Base-by-base conservation (phyloP, 2,113 vertebrate species). In the Callaeas wilsoni region DNA sequence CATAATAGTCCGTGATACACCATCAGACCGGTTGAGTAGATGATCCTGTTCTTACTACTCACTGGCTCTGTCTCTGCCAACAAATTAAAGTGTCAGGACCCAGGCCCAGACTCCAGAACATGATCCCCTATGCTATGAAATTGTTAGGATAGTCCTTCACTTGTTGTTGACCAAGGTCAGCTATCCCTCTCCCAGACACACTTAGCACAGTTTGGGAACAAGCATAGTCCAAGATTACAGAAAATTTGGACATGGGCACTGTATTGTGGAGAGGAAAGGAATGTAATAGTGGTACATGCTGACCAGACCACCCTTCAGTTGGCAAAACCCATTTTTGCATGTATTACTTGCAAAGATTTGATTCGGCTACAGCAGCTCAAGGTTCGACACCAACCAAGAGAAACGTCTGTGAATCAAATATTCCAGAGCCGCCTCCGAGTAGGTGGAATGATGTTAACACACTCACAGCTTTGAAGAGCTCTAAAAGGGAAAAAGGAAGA, bases 401-500 rank as follows among this genome's bases (percentile, higher is more conserved):
- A 87, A 87, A 84, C 0, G 4, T 39, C 68, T 80, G 59, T 93
- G 85, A 85, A 95, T 96, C 89, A 94, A 71, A 81, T 93, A 93
- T 89, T 96, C 90, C 94, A 90, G 73, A 74, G 39, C 55, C 0
- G 4, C 87, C 82, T 88, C 75, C 0, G 1, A 93, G 93, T 88
- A 90, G 96, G 88, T 80, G 93, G 94, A 95, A 68, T 49, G 52
- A 85, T 94, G 92, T 92, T 94, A 85, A 90, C 92, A 93, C 75
- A 44, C 85, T 94, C 85, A 55, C 32, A 67, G 55, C 93, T 90
- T 81, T 77, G 69, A 93, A 91, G 94, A 95, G 79, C 64, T 82
- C 90, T 84, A 84, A 95, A 95, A 96, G 82, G 75, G 47, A 88
- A 94, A 94, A 96, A 87, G 53, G 60, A 92, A 95, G 83, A 95